Evolutionary conservation across 2,797 vertebrate species (phyloP).

Genomic region (Sebastes steindachneri): DNA sequence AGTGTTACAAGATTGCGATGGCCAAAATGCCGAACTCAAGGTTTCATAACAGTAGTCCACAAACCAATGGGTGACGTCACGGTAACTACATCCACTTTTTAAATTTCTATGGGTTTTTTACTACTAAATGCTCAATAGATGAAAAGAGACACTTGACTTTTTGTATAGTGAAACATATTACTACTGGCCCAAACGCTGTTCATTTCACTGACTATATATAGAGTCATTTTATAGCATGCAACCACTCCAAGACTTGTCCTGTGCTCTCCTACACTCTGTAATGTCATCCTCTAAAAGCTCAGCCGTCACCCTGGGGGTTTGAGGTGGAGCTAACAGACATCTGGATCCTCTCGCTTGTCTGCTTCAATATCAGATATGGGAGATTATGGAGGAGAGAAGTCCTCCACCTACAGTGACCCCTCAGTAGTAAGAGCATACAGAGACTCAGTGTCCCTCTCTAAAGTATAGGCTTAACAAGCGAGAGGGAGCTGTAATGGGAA

Average conservation of each 20-base stretch:
- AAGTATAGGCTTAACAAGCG: conserved; percentile 24
- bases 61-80: too few species aligned
- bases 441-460: not conserved
- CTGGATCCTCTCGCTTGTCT: conserved; percentile 39
- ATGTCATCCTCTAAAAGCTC: conserved; percentile 31
- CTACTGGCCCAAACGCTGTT: not conserved
- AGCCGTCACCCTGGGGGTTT: conserved; percentile 25
- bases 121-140: not conserved
- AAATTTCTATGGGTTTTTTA: not conserved
- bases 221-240: not conserved
- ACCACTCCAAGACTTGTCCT: not conserved
- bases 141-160: not conserved
- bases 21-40: too few species aligned
- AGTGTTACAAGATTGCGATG: too few species aligned
- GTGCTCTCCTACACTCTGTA: not conserved
- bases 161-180: not conserved
- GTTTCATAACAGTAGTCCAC: too few species aligned
- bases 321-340: conserved; percentile 23
- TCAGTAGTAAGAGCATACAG: conserved; percentile 16
- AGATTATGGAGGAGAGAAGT: conserved; percentile 36
- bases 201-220: not conserved
- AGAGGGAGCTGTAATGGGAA: conserved; percentile 21
- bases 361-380: conserved; percentile 36
- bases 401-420: conserved; percentile 30
- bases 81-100: not conserved